Conservation (phyloP, 2,113 vertebrate species). For the Nettapus auritus region DNA sequence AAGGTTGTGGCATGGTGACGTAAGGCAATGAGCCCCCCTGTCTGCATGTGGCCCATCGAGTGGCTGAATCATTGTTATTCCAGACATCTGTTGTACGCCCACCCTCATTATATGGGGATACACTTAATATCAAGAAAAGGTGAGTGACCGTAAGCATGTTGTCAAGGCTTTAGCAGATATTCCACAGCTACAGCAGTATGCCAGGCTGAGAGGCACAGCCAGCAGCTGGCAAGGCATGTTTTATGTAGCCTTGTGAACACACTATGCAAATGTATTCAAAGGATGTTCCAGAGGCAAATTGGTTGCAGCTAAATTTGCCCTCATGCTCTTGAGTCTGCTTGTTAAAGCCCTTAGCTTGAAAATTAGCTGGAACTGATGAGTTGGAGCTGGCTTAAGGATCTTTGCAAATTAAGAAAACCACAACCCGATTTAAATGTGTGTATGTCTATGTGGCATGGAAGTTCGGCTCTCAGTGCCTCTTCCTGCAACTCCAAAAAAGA, state of each 20-base stretch:
- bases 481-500: background rate
- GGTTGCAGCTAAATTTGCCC: conserved; percentile 55
- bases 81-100: background rate
- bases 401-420: conserved; percentile 24
- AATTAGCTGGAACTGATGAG: conserved; percentile 57
- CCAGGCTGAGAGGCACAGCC: background rate
- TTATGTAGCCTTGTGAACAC: background rate
- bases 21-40: background rate
- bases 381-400: conserved; percentile 22
- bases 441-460: background rate
- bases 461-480: background rate
- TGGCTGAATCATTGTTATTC: background rate
- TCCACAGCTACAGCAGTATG: background rate
- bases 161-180: background rate
- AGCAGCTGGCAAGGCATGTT: conserved; percentile 29
- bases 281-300: conserved; percentile 44
- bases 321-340: conserved; percentile 52
- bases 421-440: background rate
- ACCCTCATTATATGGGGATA: background rate
- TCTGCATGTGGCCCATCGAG: background rate
- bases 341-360: conserved; percentile 37
- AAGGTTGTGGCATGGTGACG: background rate
- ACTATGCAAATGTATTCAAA: conserved; percentile 58
- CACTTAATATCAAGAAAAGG: background rate
- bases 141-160: background rate